Evolutionary conservation across 2,797 vertebrate species (phyloP), one percentile per base, ranked within the genome.

Genomic region (Adelosebastes latens): DNA sequence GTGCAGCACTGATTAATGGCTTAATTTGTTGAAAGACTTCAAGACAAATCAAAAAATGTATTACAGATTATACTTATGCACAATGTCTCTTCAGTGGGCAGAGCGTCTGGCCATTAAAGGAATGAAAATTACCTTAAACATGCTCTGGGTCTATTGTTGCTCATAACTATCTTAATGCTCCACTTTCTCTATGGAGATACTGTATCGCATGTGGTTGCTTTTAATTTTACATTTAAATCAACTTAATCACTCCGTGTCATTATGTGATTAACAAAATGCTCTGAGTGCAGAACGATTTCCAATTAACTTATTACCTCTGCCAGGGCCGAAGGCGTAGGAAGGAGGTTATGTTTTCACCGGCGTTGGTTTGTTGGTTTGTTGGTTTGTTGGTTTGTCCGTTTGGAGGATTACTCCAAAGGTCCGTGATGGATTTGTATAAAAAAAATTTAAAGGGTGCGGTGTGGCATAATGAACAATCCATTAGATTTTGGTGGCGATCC

Each of bases 161-260:
- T 73, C 12, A 29, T 42, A 70, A 74, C 46, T 68, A 66, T 73
- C 59, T 67, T 29, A 8, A 72, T 71, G 58, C 60, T 49, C 52
- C 53, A 24, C 27, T 29, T 32, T 53, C 22, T 63, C 13, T 31
- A 8, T 22, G 18, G 12, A 72, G 52, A 9, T 8, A n/a, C 29
- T 64, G 32, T 18, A 32, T 18, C 64, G 22, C 52, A 60, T 46
- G 53, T 75, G 56, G 32, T 39, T 52, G 10, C 12, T 42, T 78
- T 71, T 32, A 65, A 77, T 73, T 86, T 75, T 58, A 62, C 32
- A 24, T 55, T 29, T 56, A 8, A 75, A 77, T 59, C 52, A 69
- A 16, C 25, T 11, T 71, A 77, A 81, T 79, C 72, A 49, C 18
- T 14, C 29, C 13, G 29, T 58, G 49, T 34, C 42, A 46, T 46